A percentile compares a stretch with the other conserved stretches of the same genome.
Conservation (phyloP, 2,888 invertebrate species). For the Syritta pipiens region DNA sequence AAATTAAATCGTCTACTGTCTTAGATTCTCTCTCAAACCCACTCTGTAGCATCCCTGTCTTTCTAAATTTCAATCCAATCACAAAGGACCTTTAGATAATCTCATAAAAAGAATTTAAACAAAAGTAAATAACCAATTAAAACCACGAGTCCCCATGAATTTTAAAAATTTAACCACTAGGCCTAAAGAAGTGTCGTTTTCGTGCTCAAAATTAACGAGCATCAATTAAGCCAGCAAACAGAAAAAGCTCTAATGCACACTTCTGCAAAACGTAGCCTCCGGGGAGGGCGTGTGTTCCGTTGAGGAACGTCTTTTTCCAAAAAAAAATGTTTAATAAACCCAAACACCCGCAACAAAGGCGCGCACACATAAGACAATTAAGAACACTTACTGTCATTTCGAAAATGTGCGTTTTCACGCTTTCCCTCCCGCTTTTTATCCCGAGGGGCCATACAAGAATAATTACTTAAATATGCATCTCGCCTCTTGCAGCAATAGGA, state of each 20-base stretch:
- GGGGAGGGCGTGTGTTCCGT: background rate
- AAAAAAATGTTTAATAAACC: slow-evolving; percentile 3
- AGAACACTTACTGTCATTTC: slow-evolving; percentile 66
- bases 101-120: too few relatives aligned
- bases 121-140: too few relatives aligned
- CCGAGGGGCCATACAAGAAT: slow-evolving; percentile 54
- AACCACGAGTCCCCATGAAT: too few relatives aligned
- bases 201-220: too few relatives aligned
- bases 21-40: too few relatives aligned
- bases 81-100: too few relatives aligned
- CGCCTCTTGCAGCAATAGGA: slow-evolving; percentile 54
- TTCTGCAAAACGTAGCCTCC: slow-evolving; percentile 11
- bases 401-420: slow-evolving; percentile 65
- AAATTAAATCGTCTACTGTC: too few relatives aligned
- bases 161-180: too few relatives aligned
- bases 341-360: slow-evolving; percentile 8
- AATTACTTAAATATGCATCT: slow-evolving; percentile 68
- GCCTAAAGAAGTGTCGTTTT: too few relatives aligned
- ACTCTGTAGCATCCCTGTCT: too few relatives aligned
- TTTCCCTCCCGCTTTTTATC: slow-evolving; percentile 36
- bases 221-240: slow-evolving; percentile 9
- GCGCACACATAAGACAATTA: slow-evolving; percentile 52
- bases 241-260: slow-evolving; percentile 6
- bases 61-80: too few relatives aligned
- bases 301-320: background rate